phyloP scores from a whole-genome alignment of 1,140 invertebrate genomes.

The Laodelphax striatellus region DNA sequence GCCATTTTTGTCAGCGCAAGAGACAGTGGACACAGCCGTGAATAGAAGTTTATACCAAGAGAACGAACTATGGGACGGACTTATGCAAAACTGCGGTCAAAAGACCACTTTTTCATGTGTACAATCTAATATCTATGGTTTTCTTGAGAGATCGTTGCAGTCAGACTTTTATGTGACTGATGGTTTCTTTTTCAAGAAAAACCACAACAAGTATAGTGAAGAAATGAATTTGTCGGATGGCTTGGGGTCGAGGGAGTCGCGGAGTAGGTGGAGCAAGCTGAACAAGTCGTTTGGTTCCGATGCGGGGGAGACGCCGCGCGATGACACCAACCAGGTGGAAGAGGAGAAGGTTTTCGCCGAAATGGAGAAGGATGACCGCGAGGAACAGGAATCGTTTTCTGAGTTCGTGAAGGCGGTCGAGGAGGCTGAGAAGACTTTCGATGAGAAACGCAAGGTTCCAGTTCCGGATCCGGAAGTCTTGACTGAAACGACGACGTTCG shows the following conservation, averaged over 20 bases:
- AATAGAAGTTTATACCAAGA: constrained; percentile 7
- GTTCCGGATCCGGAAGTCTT: too few species aligned
- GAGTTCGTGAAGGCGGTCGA: constrained; percentile 27
- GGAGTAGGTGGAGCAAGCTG: not conserved
- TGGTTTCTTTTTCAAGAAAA: constrained; percentile 54
- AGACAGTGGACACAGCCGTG: not conserved
- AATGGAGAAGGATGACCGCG: constrained; percentile 25
- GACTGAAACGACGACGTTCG: too few species aligned
- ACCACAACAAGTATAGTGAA: constrained; percentile 29
- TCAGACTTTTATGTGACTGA: constrained; percentile 56
- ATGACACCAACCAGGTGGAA: constrained; percentile 19
- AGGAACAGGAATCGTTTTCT: constrained; percentile 24
- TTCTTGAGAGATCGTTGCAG: constrained; percentile 49
- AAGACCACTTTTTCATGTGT: constrained; percentile 56
- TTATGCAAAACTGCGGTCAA: constrained; percentile 53
- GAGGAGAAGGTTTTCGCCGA: constrained; percentile 34
- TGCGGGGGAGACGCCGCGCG: not conserved
- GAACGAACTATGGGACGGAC: constrained; percentile 50
- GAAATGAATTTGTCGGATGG: not conserved
- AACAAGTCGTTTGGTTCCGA: not conserved
- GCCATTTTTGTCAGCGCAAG: too few species aligned
- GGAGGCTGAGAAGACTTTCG: constrained; percentile 23
- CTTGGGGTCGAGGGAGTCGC: not conserved
- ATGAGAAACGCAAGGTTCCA: constrained; percentile 15
- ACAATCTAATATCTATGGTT: constrained; percentile 59